Base-by-base conservation (phyloP, 2,888 invertebrate genomes). In the Ophion costatus region DNA sequence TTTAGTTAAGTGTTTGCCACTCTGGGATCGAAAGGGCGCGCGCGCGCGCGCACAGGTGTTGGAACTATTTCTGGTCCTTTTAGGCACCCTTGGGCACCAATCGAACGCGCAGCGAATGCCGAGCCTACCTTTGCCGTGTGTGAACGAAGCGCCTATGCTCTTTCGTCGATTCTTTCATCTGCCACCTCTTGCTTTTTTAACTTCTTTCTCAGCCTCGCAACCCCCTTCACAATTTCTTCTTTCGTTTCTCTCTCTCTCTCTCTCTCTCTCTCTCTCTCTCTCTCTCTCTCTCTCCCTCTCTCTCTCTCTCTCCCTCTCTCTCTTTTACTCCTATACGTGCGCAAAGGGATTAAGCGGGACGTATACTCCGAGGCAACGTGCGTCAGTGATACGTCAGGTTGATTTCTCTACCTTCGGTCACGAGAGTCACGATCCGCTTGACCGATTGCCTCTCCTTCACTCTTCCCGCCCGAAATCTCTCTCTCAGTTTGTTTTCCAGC, bases 1-100 rank as follows among this genome's bases (percentile, higher is more conserved):
- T 91, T 90, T 90, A 89, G 90, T 91, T 89, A 90, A 91, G 91
- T 91, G 92, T 91, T 92, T 90, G 91, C 89, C 90, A 90, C 90
- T 90, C 88, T 74, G 84, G 83, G 86, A 87, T 87, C 81, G 84
- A 86, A 84, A 87, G 87, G 87, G 67, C 51, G 71, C 64, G 63
- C 77, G 71, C 63, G 33, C 59, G 59, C 29, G 74, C 20, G 64
- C 86, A 89, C 90, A 91, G 91, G 91, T 91, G 90, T 89, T 88
- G 83, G 87, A 83, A 89, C 83, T 86, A 84, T 87, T 84, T 84
- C 84, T 77, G 81, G 86, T 86, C 83, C 82, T 85, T 75, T 82
- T 24, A 71, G 82, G 82, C 85, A 82, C 82, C 83, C 85, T 82
- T 67, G 71, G 56, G 75, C 82, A 64, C 59, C 64, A 73, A 29